phyloP scores from a whole-genome alignment of 2,797 vertebrate species.

The Tokudaia muenninki region DNA sequence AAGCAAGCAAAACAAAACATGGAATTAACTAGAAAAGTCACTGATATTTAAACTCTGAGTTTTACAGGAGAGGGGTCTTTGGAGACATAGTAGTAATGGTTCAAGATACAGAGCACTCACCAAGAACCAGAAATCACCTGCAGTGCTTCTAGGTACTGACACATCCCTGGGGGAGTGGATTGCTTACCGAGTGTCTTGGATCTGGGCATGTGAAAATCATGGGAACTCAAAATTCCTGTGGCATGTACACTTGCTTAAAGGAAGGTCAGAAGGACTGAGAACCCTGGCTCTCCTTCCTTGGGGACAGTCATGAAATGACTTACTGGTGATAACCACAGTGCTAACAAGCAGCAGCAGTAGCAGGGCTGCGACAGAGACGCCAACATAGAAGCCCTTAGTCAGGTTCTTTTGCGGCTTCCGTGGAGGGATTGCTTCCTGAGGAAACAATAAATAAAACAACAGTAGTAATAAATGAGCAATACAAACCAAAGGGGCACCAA shows the following conservation, averaged over 20 bases:
- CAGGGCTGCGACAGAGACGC: background rate
- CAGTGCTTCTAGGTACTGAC: too few species aligned
- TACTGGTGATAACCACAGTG: slow-evolving; percentile 29
- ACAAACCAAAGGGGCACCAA: background rate
- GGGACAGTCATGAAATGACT: slow-evolving; percentile 16
- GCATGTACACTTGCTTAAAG: background rate
- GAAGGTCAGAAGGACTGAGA: background rate
- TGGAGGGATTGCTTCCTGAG: background rate
- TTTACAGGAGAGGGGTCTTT: background rate
- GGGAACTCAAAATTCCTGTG: background rate
- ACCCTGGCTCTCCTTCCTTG: too few species aligned
- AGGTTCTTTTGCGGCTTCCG: fast-evolving
- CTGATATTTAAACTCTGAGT: background rate
- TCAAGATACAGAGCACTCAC: background rate
- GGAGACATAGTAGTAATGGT: background rate
- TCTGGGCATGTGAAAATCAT: background rate
- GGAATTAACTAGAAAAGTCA: background rate
- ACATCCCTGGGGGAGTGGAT: background rate
- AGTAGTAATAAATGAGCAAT: background rate
- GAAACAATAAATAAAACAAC: background rate
- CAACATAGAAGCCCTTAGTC: background rate
- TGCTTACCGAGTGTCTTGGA: background rate
- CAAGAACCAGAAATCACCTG: background rate
- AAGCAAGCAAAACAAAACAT: background rate
- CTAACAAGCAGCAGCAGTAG: background rate